phyloP scores from a whole-genome alignment of 2,113 vertebrate genomes.

The Progne subis region DNA sequence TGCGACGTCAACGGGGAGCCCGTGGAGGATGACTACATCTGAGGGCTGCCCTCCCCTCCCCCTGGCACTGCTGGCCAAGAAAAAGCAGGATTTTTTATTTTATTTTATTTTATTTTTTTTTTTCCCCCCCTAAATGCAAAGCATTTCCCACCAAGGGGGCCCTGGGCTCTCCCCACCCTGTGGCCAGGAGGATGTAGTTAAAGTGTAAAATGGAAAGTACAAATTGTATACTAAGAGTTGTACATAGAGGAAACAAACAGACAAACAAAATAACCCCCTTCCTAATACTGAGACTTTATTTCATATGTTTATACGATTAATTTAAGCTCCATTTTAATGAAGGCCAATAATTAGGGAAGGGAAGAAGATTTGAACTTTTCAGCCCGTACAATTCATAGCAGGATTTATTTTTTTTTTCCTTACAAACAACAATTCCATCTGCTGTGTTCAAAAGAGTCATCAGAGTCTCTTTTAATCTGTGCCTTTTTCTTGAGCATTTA shows the following conservation, averaged over 20 bases:
- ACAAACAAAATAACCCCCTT: slow-evolving; percentile 21
- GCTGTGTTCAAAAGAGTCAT: slow-evolving; percentile 70
- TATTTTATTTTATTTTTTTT: too few species aligned
- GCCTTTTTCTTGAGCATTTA: slow-evolving; percentile 78
- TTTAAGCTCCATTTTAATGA: slow-evolving; percentile 80
- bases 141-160: background rate
- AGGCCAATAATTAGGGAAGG: slow-evolving; percentile 71
- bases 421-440: slow-evolving; percentile 51
- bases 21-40: slow-evolving; percentile 96
- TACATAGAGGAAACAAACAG: slow-evolving; percentile 71
- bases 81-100: background rate
- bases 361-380: slow-evolving; percentile 66
- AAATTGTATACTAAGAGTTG: slow-evolving; percentile 77
- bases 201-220: slow-evolving; percentile 71
- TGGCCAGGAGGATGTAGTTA: slow-evolving; percentile 55
- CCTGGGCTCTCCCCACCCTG: background rate
- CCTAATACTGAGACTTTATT: slow-evolving; percentile 78
- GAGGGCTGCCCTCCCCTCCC: background rate
- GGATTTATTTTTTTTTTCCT: slow-evolving; percentile 41
- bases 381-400: slow-evolving; percentile 56
- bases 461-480: slow-evolving; percentile 77
- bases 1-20: slow-evolving; percentile 95
- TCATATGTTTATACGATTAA: slow-evolving; percentile 84
- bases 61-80: slow-evolving; percentile 16
- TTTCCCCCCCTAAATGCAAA: background rate